Percentiles rank a stretch among this genome's conserved stretches.
Evolutionary conservation across 1,140 invertebrate genomes (phyloP).

Genomic region (Cydia strobilella): DNA sequence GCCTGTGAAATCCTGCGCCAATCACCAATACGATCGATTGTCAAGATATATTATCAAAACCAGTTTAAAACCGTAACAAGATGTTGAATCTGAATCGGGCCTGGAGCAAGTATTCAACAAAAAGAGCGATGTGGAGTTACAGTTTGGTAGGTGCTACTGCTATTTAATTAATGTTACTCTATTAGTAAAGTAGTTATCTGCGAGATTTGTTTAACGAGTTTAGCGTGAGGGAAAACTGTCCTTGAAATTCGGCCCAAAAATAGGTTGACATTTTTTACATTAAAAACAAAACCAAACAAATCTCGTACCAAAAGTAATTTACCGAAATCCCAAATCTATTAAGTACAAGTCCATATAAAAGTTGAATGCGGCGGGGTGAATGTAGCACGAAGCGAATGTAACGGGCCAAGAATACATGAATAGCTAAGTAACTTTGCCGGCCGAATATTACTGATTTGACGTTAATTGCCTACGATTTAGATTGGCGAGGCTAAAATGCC

Average conservation of each 20-base stretch:
- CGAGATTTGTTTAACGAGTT: no score
- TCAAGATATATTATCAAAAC: no score
- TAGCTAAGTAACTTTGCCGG: constrained; percentile 49
- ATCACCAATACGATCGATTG: no score
- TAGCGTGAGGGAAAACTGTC: no score
- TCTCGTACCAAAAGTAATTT: not conserved
- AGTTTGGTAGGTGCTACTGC: not conserved
- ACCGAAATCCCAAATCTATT: not conserved
- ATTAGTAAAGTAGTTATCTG: no score
- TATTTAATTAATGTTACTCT: no score
- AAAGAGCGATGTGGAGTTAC: not conserved
- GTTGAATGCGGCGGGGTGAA: constrained; percentile 8
- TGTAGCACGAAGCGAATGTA: constrained; percentile 21
- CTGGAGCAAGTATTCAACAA: not conserved
- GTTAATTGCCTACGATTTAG: constrained; percentile 64
- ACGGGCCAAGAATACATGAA: constrained; percentile 46
- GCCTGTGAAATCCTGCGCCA: no score
- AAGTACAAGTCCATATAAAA: not conserved
- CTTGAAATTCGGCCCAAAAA: no score
- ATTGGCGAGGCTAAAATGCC: constrained; percentile 53
- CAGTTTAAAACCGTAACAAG: no score
- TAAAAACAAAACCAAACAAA: not conserved
- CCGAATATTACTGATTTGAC: constrained; percentile 63
- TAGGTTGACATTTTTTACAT: not conserved
- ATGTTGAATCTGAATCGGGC: no score